Conservation (phyloP, 2,797 vertebrate species). For the Pseudochirops corinnae region DNA sequence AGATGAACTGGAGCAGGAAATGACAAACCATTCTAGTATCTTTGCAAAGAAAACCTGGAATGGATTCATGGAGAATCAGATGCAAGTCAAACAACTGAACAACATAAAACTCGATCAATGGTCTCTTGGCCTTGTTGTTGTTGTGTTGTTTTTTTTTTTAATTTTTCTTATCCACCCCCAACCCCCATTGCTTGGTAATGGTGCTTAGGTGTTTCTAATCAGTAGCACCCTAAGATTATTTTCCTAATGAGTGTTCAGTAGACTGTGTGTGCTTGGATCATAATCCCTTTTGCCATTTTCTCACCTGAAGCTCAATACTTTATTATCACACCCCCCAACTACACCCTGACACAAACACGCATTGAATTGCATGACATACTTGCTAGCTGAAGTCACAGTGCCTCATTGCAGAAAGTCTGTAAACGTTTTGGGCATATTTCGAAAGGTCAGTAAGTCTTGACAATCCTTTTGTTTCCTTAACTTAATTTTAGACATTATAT, state of each 20-base stretch:
- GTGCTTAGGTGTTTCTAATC: not conserved
- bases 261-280: not conserved
- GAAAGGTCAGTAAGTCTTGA: conserved; percentile 26
- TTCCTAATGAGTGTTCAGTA: not conserved
- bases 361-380: not conserved
- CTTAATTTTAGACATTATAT: conserved; percentile 29
- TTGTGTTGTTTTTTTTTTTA: not conserved
- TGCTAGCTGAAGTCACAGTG: not conserved
- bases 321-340: not conserved
- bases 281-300: conserved; percentile 50
- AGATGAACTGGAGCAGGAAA: not conserved
- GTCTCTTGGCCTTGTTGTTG: not conserved
- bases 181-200: not conserved
- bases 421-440: conserved; percentile 8
- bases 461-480: not conserved
- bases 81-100: not conserved
- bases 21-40: not conserved
- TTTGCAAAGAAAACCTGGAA: not conserved
- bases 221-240: not conserved
- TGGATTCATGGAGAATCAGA: not conserved
- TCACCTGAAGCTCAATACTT: conserved; percentile 2
- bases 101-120: not conserved
- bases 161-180: not conserved
- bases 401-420: conserved; percentile 1
- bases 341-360: not conserved